Evolutionary conservation across 2,888 invertebrate species (phyloP), one percentile per base, ranked within the genome.

Genomic region (Abrostola tripartita): DNA sequence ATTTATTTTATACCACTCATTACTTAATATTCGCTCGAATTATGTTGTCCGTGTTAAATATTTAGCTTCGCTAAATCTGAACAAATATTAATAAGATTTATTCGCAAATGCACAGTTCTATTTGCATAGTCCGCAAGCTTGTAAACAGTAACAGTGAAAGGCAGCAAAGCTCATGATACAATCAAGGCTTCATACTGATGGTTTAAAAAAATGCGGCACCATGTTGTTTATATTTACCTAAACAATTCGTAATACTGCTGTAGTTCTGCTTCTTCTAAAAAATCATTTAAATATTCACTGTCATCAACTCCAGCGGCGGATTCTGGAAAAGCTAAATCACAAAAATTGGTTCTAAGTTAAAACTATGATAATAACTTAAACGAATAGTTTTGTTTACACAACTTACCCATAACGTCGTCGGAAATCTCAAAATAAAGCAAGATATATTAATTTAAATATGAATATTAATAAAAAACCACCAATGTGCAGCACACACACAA

Each of bases 261-360:
- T 57, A 99, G 95, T 90, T 99, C 99, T 51, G 99, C 98, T 95
- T 99, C 98, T 87, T 97, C 96, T 76, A 99, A 96, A 92, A 99
- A 99, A 90, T 98, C 98, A 78, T 88, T 89, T 52, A 94, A 82
- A 75, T 85, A 90, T 68, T 91, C 90, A 78, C 86, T 85, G 58
- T 89, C 90, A 53, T 90, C 73, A 9, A 61, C 41, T 36, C 52
- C 57, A 57, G 37, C 50, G 12, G 57, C 42, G 9, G 72, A 55
- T 81, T 92, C 93, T 93, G 86, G 52, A 87, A 88, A 81, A 77
- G 75, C 56, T 47, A 76, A 66, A 75, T 57, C 51, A 58, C 53
- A 69, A 73, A 69, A 52, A 71, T 62, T 51, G 35, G 66, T 58
- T 58, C 54, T 37, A 10, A 12, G 6, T 53, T 37, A 52, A 68